Percentiles rank a stretch among this genome's conserved stretches.
Evolutionary conservation across 2,888 invertebrate species (phyloP).

Genomic region (Amiota minor): DNA sequence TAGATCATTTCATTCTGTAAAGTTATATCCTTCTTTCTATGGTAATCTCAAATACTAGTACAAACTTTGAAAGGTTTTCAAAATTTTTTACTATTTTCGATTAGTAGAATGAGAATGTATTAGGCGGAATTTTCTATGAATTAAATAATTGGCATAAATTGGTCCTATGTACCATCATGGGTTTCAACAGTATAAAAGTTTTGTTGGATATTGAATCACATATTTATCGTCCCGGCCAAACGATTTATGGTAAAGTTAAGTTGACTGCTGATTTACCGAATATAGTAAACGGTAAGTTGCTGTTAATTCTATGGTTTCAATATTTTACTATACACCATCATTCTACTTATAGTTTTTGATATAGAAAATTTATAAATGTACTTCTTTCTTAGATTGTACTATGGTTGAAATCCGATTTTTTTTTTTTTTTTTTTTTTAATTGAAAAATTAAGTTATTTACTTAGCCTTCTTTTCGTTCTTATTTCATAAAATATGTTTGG

Average conservation of each 20-base stretch:
- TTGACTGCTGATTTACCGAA: conserved; percentile 75
- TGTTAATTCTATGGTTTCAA: not conserved
- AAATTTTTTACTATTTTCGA: too few relatives aligned
- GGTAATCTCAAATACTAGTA: too few relatives aligned
- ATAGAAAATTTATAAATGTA: too few relatives aligned
- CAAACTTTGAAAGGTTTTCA: too few relatives aligned
- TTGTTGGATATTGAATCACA: conserved; percentile 83
- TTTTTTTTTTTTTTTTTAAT: not conserved
- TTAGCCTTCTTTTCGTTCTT: too few relatives aligned
- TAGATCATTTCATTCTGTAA: too few relatives aligned
- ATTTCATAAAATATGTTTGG: too few relatives aligned
- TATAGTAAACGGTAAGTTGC: conserved; percentile 77
- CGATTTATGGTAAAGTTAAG: conserved; percentile 75
- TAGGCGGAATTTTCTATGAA: too few relatives aligned
- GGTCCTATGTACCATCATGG: conserved; percentile 75
- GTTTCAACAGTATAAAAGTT: conserved; percentile 82
- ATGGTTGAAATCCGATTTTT: not conserved
- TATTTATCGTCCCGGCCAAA: conserved; percentile 77
- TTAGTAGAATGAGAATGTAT: too few relatives aligned
- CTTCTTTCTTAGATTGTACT: too few relatives aligned
- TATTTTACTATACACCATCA: conserved; percentile 26
- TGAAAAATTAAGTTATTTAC: not conserved
- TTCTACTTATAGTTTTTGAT: not conserved
- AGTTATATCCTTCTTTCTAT: too few relatives aligned
- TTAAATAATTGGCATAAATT: too few relatives aligned